Conservation (phyloP, 2,797 vertebrate species). For the Coccyzus lansbergi region DNA sequence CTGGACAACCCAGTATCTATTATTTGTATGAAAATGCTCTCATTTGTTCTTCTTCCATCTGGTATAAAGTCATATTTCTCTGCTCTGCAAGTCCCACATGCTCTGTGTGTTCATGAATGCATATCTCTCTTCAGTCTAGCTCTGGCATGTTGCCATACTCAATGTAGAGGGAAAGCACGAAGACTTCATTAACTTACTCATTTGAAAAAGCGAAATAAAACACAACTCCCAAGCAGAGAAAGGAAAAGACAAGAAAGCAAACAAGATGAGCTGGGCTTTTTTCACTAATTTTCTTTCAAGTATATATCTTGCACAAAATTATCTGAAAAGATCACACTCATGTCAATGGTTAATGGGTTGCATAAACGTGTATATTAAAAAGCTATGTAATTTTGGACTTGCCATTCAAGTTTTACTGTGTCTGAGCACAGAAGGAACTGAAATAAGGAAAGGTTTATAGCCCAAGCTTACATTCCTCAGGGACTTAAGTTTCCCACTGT, state of each 20-base stretch:
- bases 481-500: background rate
- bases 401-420: background rate
- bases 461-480: background rate
- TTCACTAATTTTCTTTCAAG: background rate
- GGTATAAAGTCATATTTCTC: background rate
- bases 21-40: background rate
- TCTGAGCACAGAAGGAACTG: background rate
- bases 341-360: background rate
- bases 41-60: background rate
- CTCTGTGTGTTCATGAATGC: background rate
- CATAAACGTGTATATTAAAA: background rate
- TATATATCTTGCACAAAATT: background rate
- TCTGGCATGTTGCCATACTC: background rate
- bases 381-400: background rate
- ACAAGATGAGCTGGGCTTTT: background rate
- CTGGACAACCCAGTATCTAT: background rate
- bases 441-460: background rate
- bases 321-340: background rate
- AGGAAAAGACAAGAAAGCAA: background rate
- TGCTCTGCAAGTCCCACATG: background rate
- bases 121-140: background rate
- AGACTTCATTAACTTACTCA: background rate
- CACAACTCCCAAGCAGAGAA: background rate
- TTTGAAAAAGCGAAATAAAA: conserved; percentile 18
- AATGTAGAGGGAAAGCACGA: background rate